phyloP scores from a whole-genome alignment of 2,113 vertebrate species.

The Chloropsis cyanopogon region DNA sequence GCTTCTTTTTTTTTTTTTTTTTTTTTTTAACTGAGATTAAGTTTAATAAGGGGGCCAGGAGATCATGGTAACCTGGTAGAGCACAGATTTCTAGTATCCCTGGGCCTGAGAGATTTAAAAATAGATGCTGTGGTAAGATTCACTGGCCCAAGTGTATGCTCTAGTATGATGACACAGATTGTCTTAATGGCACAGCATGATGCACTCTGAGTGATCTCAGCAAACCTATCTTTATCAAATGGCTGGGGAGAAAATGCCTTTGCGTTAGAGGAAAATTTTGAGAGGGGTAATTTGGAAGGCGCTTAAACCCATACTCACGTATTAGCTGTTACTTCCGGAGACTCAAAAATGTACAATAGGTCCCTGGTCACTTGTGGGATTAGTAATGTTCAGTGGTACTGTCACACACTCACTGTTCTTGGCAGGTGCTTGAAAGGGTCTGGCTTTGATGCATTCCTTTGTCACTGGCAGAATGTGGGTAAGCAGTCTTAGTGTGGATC shows the following conservation, averaged over 20 bases:
- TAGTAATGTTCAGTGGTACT: not conserved
- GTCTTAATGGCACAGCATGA: not conserved
- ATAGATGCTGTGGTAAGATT: not conserved
- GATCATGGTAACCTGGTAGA: not conserved
- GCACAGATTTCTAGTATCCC: not conserved
- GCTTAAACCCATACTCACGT: not conserved
- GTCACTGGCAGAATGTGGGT: not conserved
- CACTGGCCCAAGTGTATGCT: not conserved
- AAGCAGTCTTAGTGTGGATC: not conserved
- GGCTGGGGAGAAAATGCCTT: not conserved
- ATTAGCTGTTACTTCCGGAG: not conserved
- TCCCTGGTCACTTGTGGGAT: not conserved
- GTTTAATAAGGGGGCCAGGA: not conserved
- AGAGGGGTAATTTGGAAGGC: not conserved
- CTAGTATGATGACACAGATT: not conserved
- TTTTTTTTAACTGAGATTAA: not conserved
- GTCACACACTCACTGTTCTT: not conserved
- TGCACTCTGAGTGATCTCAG: not conserved
- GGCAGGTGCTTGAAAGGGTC: not conserved
- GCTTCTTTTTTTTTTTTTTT: no score
- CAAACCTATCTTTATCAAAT: not conserved
- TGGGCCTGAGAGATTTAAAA: not conserved
- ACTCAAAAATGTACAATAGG: not conserved
- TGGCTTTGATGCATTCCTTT: not conserved
- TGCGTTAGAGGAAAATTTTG: not conserved